Evolutionary conservation across 2,797 vertebrate species (phyloP).

Genomic region (Cheirogaleus major): DNA sequence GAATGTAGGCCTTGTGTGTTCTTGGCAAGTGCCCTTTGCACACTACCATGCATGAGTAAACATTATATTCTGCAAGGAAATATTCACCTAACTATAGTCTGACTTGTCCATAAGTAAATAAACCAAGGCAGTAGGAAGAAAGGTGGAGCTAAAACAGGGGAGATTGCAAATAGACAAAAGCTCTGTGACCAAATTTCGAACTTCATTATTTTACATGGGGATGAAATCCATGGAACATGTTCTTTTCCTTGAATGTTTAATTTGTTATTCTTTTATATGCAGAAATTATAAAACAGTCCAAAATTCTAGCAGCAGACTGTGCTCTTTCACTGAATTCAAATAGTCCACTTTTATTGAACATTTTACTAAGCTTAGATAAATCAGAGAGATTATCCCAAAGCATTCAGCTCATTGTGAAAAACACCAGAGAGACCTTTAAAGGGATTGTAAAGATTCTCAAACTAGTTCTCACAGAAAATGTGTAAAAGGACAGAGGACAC

Average conservation of each 20-base stretch:
- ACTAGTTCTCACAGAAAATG: constrained; percentile 74
- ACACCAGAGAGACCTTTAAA: constrained; percentile 80
- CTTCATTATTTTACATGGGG: background rate
- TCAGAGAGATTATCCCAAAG: constrained; percentile 79
- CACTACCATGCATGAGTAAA: background rate
- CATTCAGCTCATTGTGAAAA: constrained; percentile 76
- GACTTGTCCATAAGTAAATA: background rate
- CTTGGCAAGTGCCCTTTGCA: background rate
- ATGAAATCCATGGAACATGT: constrained; percentile 37
- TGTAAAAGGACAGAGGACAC: constrained; percentile 70
- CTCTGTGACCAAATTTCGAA: constrained; percentile 29
- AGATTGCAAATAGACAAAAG: constrained; percentile 7
- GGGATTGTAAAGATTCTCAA: constrained; percentile 77
- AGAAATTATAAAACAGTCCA: constrained; percentile 71
- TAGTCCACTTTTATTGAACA: constrained; percentile 78
- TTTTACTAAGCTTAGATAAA: constrained; percentile 81
- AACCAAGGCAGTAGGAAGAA: constrained; percentile 35
- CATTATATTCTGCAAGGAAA: constrained; percentile 33
- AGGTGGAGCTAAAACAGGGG: background rate
- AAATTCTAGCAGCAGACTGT: constrained; percentile 69
- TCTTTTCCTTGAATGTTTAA: constrained; percentile 64
- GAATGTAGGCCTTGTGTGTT: background rate
- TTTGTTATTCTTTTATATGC: constrained; percentile 64
- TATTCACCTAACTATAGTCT: background rate
- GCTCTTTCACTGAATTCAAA: constrained; percentile 74